Conservation (phyloP, 2,797 vertebrate genomes). For the Pristis pectinata region DNA sequence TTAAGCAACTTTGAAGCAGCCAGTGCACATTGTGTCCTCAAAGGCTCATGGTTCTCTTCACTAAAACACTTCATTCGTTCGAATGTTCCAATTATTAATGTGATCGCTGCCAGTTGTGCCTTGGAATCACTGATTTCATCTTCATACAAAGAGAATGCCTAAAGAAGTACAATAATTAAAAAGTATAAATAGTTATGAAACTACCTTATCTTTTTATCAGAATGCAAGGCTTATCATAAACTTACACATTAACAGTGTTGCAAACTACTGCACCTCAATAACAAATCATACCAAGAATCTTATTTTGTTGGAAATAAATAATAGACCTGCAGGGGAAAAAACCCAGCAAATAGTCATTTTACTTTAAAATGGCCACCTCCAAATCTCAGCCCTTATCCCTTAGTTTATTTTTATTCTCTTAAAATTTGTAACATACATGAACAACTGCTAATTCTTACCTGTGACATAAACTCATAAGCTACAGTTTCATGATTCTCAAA, state of each 20-base stretch:
- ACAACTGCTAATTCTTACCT: slow-evolving; percentile 59
- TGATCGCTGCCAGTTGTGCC: slow-evolving; percentile 94
- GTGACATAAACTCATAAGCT: slow-evolving; percentile 98
- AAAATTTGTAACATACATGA: background rate
- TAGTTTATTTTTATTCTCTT: background rate
- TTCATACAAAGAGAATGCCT: slow-evolving; percentile 97
- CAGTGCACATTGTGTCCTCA: slow-evolving; percentile 91
- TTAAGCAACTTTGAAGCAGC: slow-evolving; percentile 95
- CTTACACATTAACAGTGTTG: slow-evolving; percentile 14
- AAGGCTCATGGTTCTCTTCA: slow-evolving; percentile 94
- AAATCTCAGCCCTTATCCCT: background rate
- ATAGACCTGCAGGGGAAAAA: background rate
- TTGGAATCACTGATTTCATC: slow-evolving; percentile 98
- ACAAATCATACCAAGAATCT: no score
- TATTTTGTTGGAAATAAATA: background rate
- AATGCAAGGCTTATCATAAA: slow-evolving; percentile 33
- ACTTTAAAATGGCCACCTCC: background rate
- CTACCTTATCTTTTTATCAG: background rate
- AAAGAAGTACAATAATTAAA: slow-evolving; percentile 34
- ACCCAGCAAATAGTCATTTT: background rate
- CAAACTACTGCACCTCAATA: background rate
- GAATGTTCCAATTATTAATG: slow-evolving; percentile 93
- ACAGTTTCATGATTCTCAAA: slow-evolving; percentile 98
- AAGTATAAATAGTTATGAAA: background rate
- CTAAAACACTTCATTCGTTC: slow-evolving; percentile 94